Base-by-base conservation (phyloP, 1,140 invertebrate species). In the Diorhabda sublineata region DNA sequence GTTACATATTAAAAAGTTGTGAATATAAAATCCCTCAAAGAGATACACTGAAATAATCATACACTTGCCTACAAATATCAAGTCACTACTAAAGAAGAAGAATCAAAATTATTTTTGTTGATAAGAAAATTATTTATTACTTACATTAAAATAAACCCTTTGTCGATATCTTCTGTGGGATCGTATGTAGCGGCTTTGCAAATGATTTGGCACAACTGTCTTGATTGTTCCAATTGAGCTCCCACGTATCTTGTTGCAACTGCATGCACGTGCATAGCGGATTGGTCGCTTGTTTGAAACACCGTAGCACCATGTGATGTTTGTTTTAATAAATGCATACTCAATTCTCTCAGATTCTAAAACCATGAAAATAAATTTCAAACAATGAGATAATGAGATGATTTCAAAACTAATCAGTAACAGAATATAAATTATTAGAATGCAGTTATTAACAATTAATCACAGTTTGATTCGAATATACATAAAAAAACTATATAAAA, bases 81-180 rank as follows among this genome's bases (percentile, higher is more conserved):
- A 26, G 26, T 26, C 26, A 26, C 26, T 26, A 26, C 26, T 26
- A 26, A 26, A 26, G 26, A 26, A 26, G 26, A 26, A 26, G 26
- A 26, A 2, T 26, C 26, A 26, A 26, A 26, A 26, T 26, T 26
- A 26, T 26, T 26, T 26, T 26, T 26, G 26, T 26, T 26, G 26
- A 26, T 26, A 26, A 26, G 26, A 26, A 26, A 26, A 26, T 26
- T 26, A 26, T 26, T 26, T 26, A 26, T 64, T 42, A 11, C 82
- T 81, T 86, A 93, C 92, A 94, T 88, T 57, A 92, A 86, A 69
- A 86, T 81, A 81, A 94, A 94, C 58, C 92, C 92, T 58, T 90
- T 85, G 61, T 91, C 86, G 60, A 87, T 87, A 75, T 92, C 87
- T 68, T 87, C 78, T 72, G 84, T 83, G 0, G 88, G 84, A 76